Conservation (phyloP, 2,797 vertebrate species). For the Platyrinchus mystaceus region DNA sequence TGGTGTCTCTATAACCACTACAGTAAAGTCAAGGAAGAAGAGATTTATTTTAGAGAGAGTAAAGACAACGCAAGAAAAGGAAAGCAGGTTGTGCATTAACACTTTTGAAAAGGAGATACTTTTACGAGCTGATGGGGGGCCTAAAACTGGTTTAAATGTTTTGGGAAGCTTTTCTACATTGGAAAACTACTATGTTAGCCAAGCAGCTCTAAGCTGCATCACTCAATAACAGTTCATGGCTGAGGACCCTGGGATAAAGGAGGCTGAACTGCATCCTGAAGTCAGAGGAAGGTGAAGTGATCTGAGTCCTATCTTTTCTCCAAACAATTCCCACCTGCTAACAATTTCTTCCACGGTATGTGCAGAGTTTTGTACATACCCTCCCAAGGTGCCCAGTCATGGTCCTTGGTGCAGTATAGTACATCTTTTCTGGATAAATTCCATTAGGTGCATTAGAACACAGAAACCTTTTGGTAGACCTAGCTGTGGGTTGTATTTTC, state of each 20-base stretch:
- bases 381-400: background rate
- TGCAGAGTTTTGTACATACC: background rate
- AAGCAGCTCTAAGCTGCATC: background rate
- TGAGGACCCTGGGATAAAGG: background rate
- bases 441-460: background rate
- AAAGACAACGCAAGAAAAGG: background rate
- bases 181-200: background rate
- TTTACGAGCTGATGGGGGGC: background rate
- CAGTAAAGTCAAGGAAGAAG: background rate
- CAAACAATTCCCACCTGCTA: background rate
- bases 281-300: background rate
- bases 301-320: background rate
- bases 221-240: background rate
- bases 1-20: background rate
- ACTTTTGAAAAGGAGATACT: background rate
- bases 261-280: background rate
- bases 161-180: background rate
- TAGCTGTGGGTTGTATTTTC: background rate
- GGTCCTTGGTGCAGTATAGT: accelerated
- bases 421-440: background rate
- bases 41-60: background rate
- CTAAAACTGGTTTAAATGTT: background rate
- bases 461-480: background rate
- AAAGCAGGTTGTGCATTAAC: background rate
- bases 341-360: background rate